Evolutionary conservation across 2,888 invertebrate species (phyloP), one percentile per base, ranked within the genome.

Genomic region (Torymus aiolomorphi): DNA sequence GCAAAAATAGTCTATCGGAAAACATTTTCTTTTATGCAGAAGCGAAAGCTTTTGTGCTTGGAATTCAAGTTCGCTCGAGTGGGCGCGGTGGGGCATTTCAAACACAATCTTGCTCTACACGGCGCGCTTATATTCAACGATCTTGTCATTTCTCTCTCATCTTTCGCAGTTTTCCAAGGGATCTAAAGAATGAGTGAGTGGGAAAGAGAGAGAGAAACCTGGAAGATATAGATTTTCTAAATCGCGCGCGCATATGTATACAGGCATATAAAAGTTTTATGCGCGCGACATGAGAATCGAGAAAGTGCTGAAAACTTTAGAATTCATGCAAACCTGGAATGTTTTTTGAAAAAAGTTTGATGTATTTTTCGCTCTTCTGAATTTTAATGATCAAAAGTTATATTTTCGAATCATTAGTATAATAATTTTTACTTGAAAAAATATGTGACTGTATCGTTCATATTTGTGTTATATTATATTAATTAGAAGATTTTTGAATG

Each of bases 91-190:
- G 24, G 51, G 57, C 59, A 75, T 75, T 66, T 24, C n/a, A 66
- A 75, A 49, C 16, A 66, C 59, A 66, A 74, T 66, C 24, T 16
- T 31, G 14, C 49, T 16, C 51, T 5, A 4, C 18, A 20, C 8
- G 12, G 12, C 51, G 49, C 18, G 20, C 49, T 65, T 74, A 24
- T 63, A 51, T 59, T 75, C 74, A 51, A 59, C 24, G 66, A 75
- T 52, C 51, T 66, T 66, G 57, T 66, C 74, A 51, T 75, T 75
- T 57, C 18, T 49, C 57, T 75, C 56, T 1, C 74, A 51, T 57
- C 49, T 20, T 24, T n/a, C 16, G n/a, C 16, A 66, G 16, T 75
- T 75, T 75, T 59, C 49, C 42, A 8, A 42, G 8, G 42, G 42
- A 42, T 42, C 42, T 8, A 42, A 8, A 42, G 8, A 5, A 8